phyloP scores from a whole-genome alignment of 2,113 vertebrate species.

The Oreochromis niloticus region DNA sequence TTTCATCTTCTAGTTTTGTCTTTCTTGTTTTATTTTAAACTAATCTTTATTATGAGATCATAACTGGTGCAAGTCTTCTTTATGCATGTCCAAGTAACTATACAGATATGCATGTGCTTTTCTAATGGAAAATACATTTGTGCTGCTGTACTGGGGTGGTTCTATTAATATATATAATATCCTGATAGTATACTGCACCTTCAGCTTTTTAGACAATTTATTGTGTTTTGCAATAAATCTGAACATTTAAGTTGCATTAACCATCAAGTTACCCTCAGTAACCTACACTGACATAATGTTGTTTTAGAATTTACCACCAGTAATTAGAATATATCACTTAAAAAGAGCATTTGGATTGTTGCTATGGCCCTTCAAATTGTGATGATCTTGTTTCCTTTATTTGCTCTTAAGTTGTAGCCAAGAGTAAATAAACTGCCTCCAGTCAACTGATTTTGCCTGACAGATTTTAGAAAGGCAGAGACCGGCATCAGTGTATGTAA shows the following conservation, averaged over 20 bases:
- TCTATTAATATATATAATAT: neutral
- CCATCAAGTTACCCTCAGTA: neutral
- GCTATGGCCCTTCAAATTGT: neutral
- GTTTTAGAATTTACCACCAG: neutral
- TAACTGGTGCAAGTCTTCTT: neutral
- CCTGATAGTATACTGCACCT: neutral
- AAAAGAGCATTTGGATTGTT: neutral
- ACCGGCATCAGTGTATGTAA: neutral
- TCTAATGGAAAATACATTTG: constrained; percentile 25
- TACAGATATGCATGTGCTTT: constrained; percentile 24
- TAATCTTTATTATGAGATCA: neutral
- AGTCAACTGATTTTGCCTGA: neutral
- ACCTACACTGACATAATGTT: neutral
- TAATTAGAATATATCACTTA: neutral
- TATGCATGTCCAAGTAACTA: neutral
- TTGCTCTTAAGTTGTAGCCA: neutral
- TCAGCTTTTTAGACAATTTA: neutral
- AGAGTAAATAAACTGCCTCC: neutral
- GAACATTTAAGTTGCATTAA: neutral
- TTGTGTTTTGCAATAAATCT: neutral
- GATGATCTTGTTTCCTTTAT: neutral
- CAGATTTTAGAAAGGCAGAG: neutral
- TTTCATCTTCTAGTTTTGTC: neutral
- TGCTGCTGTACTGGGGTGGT: constrained; percentile 8
- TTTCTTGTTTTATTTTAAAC: neutral